phyloP scores from a whole-genome alignment of 2,113 vertebrate species.

The Rhineura floridana region DNA sequence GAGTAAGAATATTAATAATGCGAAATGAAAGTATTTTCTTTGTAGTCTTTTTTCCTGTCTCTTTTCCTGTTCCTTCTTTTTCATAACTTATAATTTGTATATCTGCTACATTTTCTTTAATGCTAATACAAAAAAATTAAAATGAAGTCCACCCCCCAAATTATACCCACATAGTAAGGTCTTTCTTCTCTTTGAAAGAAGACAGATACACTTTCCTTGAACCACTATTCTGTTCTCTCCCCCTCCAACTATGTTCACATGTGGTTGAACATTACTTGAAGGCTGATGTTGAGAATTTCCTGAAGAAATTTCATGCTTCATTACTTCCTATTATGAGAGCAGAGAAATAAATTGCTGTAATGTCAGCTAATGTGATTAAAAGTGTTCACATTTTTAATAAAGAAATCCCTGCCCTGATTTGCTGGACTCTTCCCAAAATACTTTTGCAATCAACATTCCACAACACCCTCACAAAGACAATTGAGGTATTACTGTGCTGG shows the following conservation, averaged over 20 bases:
- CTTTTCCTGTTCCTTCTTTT: background rate
- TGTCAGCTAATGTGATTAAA: conserved; percentile 68
- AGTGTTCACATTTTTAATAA: conserved; percentile 63
- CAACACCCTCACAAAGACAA: background rate
- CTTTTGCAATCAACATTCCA: conserved; percentile 45
- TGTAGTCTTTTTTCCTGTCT: background rate
- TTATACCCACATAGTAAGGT: conserved; percentile 26
- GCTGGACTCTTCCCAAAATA: conserved; percentile 58
- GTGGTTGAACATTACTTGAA: conserved; percentile 61
- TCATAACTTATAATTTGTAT: conserved; percentile 10
- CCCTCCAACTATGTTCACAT: conserved; percentile 37
- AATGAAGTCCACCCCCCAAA: conserved; percentile 1
- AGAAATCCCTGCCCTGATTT: conserved; percentile 49
- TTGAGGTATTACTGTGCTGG: conserved; percentile 14
- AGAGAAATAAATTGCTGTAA: conserved; percentile 73
- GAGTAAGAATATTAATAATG: background rate
- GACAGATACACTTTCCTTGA: conserved; percentile 56
- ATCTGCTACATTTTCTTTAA: background rate
- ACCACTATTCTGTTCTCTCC: conserved; percentile 50
- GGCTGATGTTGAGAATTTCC: conserved; percentile 69
- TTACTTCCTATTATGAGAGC: conserved; percentile 69
- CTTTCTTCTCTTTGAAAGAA: conserved; percentile 63
- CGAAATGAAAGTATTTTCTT: background rate
- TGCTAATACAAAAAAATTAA: background rate
- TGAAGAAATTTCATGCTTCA: conserved; percentile 72